These are phyloP conservation scores for Holotrichia oblita DNA, from an alignment of 1,140 invertebrate species.

Conservation along the genomic window DNA sequence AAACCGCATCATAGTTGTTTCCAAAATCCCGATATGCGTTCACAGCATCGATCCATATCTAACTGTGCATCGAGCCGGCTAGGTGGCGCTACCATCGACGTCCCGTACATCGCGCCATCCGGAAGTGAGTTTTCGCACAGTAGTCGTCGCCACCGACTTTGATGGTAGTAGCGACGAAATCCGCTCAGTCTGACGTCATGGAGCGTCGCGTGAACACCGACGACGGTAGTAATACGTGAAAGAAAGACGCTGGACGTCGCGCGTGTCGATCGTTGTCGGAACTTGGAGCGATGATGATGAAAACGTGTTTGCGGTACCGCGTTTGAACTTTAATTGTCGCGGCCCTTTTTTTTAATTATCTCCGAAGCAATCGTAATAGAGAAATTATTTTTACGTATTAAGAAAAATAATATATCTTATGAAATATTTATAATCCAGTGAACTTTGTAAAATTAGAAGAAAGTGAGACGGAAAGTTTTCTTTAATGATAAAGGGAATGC, in stretches of 20 bases:
- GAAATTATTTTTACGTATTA: not conserved
- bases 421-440: not conserved
- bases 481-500: not conserved
- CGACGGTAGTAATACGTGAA: conserved; percentile 4
- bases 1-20: not conserved
- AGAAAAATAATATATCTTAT: not conserved
- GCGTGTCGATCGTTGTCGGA: not conserved
- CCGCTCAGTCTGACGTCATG: conserved; percentile 31
- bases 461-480: not conserved
- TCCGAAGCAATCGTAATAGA: not conserved
- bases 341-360: not conserved
- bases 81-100: not conserved
- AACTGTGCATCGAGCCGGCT: not conserved
- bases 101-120: not conserved
- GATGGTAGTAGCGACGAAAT: not conserved
- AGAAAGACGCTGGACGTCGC: not conserved
- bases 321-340: not conserved
- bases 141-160: not conserved
- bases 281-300: not conserved
- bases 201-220: conserved; percentile 26
- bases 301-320: not conserved
- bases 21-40: not conserved
- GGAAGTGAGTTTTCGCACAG: conserved; percentile 16
- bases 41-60: conserved; percentile 8
- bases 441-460: not conserved